These are phyloP conservation scores for Tanytarsus gracilentus DNA, from an alignment of 2,888 invertebrate genomes.

Conservation along the genomic window DNA sequence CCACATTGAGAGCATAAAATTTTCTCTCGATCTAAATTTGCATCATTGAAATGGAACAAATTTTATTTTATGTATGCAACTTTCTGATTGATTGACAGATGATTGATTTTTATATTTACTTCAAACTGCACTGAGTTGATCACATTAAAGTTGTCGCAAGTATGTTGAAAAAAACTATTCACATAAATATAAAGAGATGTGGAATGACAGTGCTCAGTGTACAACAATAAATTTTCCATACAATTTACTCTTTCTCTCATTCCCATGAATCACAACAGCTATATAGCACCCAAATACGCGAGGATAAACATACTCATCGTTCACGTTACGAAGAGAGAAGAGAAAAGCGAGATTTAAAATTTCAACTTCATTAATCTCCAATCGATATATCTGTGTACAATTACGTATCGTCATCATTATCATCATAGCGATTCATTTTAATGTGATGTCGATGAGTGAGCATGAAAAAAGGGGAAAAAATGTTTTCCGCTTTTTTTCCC, in stretches of 20 bases:
- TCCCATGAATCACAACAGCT: neutral
- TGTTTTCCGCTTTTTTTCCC: neutral
- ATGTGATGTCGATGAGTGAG: neutral
- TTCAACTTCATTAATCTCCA: conserved; percentile 28
- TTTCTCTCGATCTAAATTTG: no score
- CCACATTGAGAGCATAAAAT: no score
- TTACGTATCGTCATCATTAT: neutral
- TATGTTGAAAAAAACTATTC: neutral
- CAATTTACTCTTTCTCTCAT: conserved; percentile 6
- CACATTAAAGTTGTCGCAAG: neutral
- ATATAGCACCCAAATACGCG: no score
- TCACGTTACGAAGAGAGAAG: no score
- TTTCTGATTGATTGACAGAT: conserved; percentile 17
- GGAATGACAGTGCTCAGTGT: neutral
- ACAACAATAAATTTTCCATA: conserved; percentile 14
- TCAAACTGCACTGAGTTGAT: neutral
- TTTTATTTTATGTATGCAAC: neutral
- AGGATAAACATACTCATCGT: neutral
- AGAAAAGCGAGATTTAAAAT: conserved; percentile 6
- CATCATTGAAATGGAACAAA: no score
- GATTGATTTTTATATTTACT: conserved; percentile 22
- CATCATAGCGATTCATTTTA: neutral
- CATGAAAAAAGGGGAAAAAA: neutral
- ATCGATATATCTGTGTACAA: conserved; percentile 25
- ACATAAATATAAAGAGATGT: neutral